These are phyloP conservation scores for Sinocyclocheilus rhinocerous DNA, from an alignment of 2,113 vertebrate species.

Conservation along the genomic window DNA sequence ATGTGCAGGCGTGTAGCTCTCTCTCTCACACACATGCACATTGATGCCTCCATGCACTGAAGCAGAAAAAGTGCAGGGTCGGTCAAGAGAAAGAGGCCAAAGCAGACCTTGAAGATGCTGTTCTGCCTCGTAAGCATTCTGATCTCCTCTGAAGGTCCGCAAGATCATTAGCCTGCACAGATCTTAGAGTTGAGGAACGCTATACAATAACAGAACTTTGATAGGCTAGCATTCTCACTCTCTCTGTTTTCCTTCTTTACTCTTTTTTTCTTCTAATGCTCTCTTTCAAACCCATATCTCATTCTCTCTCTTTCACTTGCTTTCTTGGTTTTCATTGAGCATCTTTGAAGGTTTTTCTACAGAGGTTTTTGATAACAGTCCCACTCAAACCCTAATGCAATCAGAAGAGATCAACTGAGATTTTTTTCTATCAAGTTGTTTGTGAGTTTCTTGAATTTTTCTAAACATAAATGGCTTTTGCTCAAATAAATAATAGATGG, in stretches of 20 bases:
- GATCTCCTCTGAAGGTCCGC: conserved; percentile 70
- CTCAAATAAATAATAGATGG: background rate
- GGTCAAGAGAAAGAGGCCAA: conserved; percentile 53
- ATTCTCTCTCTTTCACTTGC: background rate
- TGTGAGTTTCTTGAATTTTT: background rate
- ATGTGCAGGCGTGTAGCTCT: background rate
- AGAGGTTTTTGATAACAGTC: conserved; percentile 62
- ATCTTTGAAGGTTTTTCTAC: conserved; percentile 56
- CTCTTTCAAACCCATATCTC: conserved; percentile 26
- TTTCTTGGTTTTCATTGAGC: conserved; percentile 17
- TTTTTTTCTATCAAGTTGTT: background rate
- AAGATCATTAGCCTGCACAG: conserved; percentile 67
- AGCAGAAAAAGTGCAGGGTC: conserved; percentile 39
- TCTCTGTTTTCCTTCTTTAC: background rate
- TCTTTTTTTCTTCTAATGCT: conserved; percentile 30
- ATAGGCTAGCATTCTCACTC: conserved; percentile 45
- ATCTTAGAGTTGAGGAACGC: conserved; percentile 63
- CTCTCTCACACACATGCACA: background rate
- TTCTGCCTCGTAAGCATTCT: conserved; percentile 75
- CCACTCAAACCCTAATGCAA: conserved; percentile 33
- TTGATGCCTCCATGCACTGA: background rate
- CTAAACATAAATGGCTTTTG: background rate
- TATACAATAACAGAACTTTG: conserved; percentile 62
- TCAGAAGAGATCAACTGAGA: background rate
- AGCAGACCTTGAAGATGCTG: conserved; percentile 71